These are phyloP conservation scores for Lepidocolaptes lacrymiger DNA, from an alignment of 2,797 vertebrate species.

Conservation along the genomic window DNA sequence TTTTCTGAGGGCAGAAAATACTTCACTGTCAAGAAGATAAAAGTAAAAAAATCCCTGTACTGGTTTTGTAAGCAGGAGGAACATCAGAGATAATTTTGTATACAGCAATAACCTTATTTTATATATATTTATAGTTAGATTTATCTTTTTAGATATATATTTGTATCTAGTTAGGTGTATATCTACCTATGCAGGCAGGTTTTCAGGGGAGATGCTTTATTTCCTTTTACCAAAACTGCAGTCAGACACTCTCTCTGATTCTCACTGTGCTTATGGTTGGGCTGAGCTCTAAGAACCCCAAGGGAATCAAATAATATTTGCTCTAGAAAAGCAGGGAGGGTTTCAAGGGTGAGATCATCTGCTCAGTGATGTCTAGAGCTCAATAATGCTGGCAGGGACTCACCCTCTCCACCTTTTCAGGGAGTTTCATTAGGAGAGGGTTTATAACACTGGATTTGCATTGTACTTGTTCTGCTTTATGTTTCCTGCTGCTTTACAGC, in stretches of 20 bases:
- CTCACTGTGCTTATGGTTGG: not conserved
- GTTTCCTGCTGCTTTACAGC: not conserved
- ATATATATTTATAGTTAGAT: not conserved
- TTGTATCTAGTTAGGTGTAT: not conserved
- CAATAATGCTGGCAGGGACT: fast-evolving
- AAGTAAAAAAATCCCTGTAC: not conserved
- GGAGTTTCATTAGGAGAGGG: not conserved
- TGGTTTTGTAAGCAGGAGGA: not conserved
- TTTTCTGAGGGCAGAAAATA: not conserved
- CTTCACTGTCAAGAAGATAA: not conserved
- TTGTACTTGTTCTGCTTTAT: not conserved
- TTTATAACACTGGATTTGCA: not conserved
- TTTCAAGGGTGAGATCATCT: not conserved
- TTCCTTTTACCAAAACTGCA: not conserved
- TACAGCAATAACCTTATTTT: not conserved
- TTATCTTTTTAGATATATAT: not conserved
- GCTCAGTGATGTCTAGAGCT: not conserved
- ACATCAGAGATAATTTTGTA: not conserved
- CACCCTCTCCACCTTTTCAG: not conserved
- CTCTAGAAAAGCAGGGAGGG: not conserved
- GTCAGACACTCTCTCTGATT: not conserved
- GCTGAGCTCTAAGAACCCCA: not conserved
- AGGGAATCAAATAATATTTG: not conserved
- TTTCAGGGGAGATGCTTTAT: not conserved
- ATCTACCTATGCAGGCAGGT: not conserved